Evolutionary conservation across 2,888 invertebrate genomes (phyloP).

Genomic region (Sinohyriopsis cumingii): DNA sequence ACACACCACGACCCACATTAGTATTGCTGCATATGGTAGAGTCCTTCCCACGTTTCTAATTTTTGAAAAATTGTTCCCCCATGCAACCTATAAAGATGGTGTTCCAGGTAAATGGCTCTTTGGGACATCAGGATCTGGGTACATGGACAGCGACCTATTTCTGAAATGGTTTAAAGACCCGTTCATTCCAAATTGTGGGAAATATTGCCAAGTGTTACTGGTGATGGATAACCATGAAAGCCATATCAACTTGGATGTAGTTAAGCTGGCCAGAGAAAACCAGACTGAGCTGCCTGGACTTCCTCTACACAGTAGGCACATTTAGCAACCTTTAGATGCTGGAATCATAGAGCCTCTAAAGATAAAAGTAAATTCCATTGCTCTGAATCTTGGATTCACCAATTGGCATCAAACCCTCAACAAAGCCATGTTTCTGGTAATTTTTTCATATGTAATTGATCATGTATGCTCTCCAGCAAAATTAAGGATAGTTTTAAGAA

Average conservation of each 20-base stretch:
- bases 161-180: conserved; percentile 7
- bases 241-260: conserved; percentile 1
- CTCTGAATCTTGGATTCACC: too few species aligned
- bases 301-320: conserved; percentile 10
- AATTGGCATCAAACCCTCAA: too few species aligned
- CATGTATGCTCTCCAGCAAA: too few species aligned
- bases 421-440: too few species aligned
- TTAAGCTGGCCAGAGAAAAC: too few species aligned
- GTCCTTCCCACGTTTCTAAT: conserved; percentile 15
- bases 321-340: conserved; percentile 8
- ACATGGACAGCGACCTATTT: conserved; percentile 16
- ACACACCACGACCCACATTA: conserved; percentile 11
- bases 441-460: too few species aligned
- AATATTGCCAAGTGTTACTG: neutral
- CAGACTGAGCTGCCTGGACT: conserved; percentile 2
- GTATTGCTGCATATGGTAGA: conserved; percentile 10
- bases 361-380: too few species aligned
- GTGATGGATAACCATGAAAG: conserved; percentile 18
- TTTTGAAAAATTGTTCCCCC: conserved; percentile 11
- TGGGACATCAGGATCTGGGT: conserved; percentile 7
- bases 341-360: neutral
- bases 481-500: too few species aligned
- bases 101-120: neutral
- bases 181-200: conserved; percentile 13
- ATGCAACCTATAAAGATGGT: conserved; percentile 1